phyloP scores from a whole-genome alignment of 2,888 invertebrate genomes.

The Notocelia uddmanniana region DNA sequence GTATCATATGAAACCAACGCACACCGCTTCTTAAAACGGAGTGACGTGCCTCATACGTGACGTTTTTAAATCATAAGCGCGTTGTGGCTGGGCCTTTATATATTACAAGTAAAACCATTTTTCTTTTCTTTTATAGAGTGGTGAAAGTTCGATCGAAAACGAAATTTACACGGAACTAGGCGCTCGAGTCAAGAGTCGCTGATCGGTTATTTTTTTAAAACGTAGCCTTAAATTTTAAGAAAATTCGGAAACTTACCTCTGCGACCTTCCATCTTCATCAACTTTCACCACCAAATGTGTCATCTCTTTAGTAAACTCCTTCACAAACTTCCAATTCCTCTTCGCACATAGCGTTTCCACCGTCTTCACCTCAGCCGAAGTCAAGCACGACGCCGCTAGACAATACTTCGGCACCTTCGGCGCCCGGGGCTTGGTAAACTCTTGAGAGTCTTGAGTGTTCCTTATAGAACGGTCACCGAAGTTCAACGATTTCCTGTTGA shows the following conservation, averaged over 20 bases:
- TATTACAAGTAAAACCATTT: no score
- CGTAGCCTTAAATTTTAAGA: no score
- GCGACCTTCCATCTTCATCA: conserved; percentile 73
- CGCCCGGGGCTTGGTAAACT: conserved; percentile 53
- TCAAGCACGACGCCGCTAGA: conserved; percentile 72
- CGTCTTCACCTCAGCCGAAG: conserved; percentile 57
- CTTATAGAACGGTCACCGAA: conserved; percentile 58
- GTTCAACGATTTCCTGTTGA: conserved; percentile 74
- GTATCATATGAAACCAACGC: no score
- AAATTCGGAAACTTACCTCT: conserved; percentile 63
- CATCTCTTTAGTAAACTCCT: conserved; percentile 68
- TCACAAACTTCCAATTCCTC: conserved; percentile 65
- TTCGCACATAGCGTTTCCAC: conserved; percentile 66
- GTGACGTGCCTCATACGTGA: no score
- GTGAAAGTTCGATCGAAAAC: no score
- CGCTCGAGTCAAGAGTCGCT: no score
- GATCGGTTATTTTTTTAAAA: no score
- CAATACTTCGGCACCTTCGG: conserved; percentile 55
- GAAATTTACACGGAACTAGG: no score
- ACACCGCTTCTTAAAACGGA: no score
- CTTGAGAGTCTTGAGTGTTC: conserved; percentile 67
- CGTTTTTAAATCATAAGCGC: no score
- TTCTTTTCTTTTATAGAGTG: no score
- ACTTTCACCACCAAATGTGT: conserved; percentile 79
- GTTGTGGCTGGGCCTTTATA: no score